Percentiles rank a stretch among this genome's conserved stretches.
phyloP scores from a whole-genome alignment of 2,888 invertebrate genomes.

The Macrophya annulata region DNA sequence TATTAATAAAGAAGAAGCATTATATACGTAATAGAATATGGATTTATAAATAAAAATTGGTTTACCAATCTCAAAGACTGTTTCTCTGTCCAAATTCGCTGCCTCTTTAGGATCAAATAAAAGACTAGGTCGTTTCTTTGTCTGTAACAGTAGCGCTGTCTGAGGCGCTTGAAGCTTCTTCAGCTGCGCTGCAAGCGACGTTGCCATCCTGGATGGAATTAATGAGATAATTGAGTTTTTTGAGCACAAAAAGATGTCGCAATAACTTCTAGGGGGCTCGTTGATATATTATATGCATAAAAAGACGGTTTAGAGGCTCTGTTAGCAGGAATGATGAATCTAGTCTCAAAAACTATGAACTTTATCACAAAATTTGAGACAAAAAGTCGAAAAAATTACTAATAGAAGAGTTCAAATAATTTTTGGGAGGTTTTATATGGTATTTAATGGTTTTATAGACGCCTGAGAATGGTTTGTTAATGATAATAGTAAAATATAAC shows the following conservation, averaged over 20 bases:
- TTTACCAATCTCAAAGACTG: slow-evolving; percentile 91
- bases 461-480: background rate
- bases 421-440: background rate
- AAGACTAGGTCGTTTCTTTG: slow-evolving; percentile 89
- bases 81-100: slow-evolving; percentile 91
- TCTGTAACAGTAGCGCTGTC: slow-evolving; percentile 85
- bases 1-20: background rate
- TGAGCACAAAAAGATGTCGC: background rate
- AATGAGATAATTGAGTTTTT: background rate
- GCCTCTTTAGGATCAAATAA: slow-evolving; percentile 96
- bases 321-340: background rate
- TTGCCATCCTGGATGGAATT: slow-evolving; percentile 80
- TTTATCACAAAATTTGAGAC: background rate
- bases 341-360: background rate
- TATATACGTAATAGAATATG: slow-evolving; percentile 17
- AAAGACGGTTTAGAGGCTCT: background rate
- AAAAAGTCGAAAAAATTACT: background rate
- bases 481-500: background rate
- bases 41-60: background rate
- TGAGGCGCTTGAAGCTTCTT: slow-evolving; percentile 89
- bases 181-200: slow-evolving; percentile 91
- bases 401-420: background rate
- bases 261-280: background rate
- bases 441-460: background rate
- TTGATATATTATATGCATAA: background rate